A percentile compares a stretch with the other conserved stretches of the same genome.
Conservation (phyloP, 2,797 vertebrate species). For the Phataginus tricuspis region DNA sequence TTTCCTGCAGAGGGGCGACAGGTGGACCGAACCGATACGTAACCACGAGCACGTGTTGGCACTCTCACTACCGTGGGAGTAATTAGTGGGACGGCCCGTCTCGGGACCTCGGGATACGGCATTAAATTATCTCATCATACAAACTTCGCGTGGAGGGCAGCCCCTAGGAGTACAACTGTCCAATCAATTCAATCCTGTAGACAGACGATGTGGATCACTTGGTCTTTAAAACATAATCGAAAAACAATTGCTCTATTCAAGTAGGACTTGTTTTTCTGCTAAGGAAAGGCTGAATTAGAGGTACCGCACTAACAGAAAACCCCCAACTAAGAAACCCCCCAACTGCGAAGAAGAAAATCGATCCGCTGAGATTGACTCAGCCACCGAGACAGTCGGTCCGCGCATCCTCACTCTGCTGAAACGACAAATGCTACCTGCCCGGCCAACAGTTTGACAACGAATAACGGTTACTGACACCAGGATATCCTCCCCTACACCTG, state of each 20-base stretch:
- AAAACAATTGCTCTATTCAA: slow-evolving; percentile 26
- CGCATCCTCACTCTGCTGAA: neutral
- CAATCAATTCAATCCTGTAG: neutral
- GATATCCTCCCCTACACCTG: neutral
- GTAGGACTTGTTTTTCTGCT: neutral
- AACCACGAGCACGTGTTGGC: neutral
- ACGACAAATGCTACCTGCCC: neutral
- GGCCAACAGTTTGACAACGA: slow-evolving; percentile 36
- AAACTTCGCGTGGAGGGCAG: neutral
- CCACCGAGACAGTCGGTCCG: neutral
- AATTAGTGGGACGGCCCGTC: neutral
- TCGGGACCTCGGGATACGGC: neutral
- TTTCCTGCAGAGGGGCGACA: neutral
- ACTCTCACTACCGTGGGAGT: neutral
- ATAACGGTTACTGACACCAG: neutral
- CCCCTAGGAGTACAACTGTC: neutral
- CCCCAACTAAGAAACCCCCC: neutral
- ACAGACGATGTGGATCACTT: neutral
- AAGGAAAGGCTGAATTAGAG: neutral
- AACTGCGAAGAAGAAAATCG: neutral
- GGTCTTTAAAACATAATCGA: neutral
- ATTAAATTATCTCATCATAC: slow-evolving; percentile 7
- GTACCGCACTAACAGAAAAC: neutral
- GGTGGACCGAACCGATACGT: slow-evolving; percentile 69
- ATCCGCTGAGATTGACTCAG: neutral